These are phyloP conservation scores for Semicossyphus pulcher DNA, from an alignment of 2,113 vertebrate genomes.

Conservation along the genomic window DNA sequence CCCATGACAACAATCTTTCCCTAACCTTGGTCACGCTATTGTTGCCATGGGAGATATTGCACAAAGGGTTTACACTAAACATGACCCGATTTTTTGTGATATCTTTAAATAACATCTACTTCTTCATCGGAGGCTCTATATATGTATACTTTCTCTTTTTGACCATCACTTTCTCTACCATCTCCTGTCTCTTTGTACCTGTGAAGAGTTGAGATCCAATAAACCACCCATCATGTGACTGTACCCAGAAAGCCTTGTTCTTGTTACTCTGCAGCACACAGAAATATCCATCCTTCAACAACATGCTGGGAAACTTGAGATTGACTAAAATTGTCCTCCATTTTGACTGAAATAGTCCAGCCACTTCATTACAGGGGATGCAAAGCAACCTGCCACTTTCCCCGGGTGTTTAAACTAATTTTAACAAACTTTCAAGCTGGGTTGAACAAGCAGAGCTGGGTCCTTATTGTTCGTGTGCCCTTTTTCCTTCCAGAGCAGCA, in stretches of 20 bases:
- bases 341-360: slow-evolving; percentile 32
- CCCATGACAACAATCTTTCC: too few species aligned
- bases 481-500: slow-evolving; percentile 47
- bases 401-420: slow-evolving; percentile 60
- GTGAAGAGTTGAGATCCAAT: slow-evolving; percentile 18
- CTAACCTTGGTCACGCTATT: too few species aligned
- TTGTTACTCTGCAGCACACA: slow-evolving; percentile 31
- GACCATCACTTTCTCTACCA: neutral
- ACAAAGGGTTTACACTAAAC: too few species aligned
- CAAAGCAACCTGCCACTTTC: slow-evolving; percentile 49
- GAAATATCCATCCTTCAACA: slow-evolving; percentile 24
- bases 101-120: too few species aligned
- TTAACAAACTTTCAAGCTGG: slow-evolving; percentile 66
- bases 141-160: neutral
- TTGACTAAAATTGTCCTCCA: slow-evolving; percentile 19
- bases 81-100: too few species aligned
- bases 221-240: slow-evolving; percentile 12
- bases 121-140: neutral
- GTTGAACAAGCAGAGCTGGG: slow-evolving; percentile 40
- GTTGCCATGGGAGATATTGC: too few species aligned
- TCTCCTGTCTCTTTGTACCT: slow-evolving; percentile 12
- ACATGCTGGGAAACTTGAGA: slow-evolving; percentile 26
- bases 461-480: slow-evolving; percentile 49
- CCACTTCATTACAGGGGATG: slow-evolving; percentile 36
- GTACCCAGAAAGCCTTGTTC: slow-evolving; percentile 28